Base-by-base conservation (phyloP, 2,113 vertebrate species). In the Amphiprion ocellaris region DNA sequence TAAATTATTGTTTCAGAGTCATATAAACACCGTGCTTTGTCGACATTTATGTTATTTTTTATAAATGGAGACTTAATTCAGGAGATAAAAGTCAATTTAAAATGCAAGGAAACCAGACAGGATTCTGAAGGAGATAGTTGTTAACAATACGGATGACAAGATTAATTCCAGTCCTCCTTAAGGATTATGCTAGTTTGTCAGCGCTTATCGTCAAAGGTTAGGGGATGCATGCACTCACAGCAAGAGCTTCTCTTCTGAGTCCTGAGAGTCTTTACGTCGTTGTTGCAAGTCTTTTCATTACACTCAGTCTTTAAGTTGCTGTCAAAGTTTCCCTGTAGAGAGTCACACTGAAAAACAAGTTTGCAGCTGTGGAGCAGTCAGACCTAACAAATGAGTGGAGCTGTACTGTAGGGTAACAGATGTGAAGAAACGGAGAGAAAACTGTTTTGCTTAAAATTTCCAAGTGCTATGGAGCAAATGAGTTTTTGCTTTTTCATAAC, bases 371-470 rank as follows among this genome's bases (percentile, higher is more conserved):
- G 44, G 53, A 70, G 69, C 39, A 81, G 73, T 70, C 67, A 59
- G 21, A 62, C 52, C 63, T 77, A 69, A 80, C 68, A 79, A 83
- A 83, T 69, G 73, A 64, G 66, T 21, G 17, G 30, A 59, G 56
- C 75, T 47, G 44, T 44, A 78, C 58, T 68, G 47, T 70, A 66
- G 60, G 24, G 47, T 55, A 80, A 87, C 86, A 86, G 63, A 89
- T 83, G 86, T 79, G 73, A 77, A 74, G 49, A 87, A 84, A 86
- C 68, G 66, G 77, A 82, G 83, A 86, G 69, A 81, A 80, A 86
- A 68, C 82, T 54, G 54, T 74, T 82, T 81, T 72, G 46, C 77
- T 71, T 71, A 61, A 83, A 75, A 72, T 90, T 87, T 89, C 82
- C 81, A 82, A 89, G 69, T 72, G 81, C 83, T 64, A 23, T 46